Conservation (phyloP, 1,140 invertebrate genomes). For the Pantala flavescens region DNA sequence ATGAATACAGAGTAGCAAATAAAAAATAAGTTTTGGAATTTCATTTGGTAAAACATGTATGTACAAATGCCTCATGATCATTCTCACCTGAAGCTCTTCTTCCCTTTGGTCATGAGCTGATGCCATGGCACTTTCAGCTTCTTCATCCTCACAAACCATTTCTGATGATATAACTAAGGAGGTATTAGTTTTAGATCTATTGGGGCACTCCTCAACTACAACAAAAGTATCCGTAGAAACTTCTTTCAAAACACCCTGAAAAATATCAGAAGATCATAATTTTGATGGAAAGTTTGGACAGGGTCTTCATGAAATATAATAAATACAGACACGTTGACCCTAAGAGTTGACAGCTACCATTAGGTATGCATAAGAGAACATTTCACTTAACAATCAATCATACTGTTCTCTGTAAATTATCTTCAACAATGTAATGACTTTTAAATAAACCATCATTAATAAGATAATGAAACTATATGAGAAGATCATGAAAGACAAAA, state of each 20-base stretch:
- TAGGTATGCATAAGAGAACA: too few species aligned
- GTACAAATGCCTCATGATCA: too few species aligned
- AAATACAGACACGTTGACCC: too few species aligned
- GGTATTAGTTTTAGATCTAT: conserved; percentile 30
- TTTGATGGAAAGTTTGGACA: too few species aligned
- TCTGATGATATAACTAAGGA: conserved; percentile 34
- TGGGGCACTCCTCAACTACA: conserved; percentile 59
- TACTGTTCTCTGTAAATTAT: not conserved
- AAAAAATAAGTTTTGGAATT: too few species aligned
- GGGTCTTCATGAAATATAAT: too few species aligned
- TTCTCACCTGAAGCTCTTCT: conserved; percentile 68
- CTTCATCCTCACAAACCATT: conserved; percentile 77
- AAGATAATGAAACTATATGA: too few species aligned
- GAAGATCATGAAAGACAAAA: too few species aligned
- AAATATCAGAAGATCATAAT: not conserved
- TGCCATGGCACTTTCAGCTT: conserved; percentile 84
- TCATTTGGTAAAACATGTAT: too few species aligned
- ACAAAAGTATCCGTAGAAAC: conserved; percentile 60
- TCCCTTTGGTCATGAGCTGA: conserved; percentile 86
- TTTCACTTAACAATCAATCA: too few species aligned
- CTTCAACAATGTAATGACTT: not conserved
- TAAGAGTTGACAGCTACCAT: too few species aligned
- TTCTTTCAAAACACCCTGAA: conserved; percentile 65
- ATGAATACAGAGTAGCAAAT: too few species aligned
- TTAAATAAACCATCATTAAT: not conserved